These are phyloP conservation scores for Lycia hirtaria DNA, from an alignment of 2,888 invertebrate species.

Conservation along the genomic window DNA sequence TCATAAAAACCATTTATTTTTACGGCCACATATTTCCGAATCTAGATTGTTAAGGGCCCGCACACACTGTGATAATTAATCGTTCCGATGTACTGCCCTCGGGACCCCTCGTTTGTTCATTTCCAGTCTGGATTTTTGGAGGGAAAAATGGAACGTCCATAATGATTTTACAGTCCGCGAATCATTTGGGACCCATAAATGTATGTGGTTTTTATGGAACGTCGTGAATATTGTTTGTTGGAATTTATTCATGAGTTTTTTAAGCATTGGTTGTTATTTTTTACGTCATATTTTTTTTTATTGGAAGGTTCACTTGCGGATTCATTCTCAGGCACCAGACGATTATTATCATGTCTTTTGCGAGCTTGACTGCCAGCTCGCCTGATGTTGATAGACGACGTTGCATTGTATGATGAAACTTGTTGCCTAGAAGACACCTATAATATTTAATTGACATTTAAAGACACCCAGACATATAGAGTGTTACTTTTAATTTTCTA, in stretches of 20 bases:
- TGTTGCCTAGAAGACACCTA: no score
- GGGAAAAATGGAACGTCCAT: conserved; percentile 42
- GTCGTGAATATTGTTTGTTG: conserved; percentile 25
- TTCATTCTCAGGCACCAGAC: neutral
- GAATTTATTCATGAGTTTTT: conserved; percentile 26
- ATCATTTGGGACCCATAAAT: conserved; percentile 46
- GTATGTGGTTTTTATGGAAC: conserved; percentile 34
- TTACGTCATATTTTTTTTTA: neutral
- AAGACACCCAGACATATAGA: no score
- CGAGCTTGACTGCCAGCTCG: no score
- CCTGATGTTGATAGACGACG: no score
- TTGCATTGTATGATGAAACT: no score
- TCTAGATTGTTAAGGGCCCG: conserved; percentile 41
- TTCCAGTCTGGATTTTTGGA: conserved; percentile 43
- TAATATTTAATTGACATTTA: no score
- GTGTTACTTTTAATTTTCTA: no score
- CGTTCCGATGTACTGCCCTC: conserved; percentile 46
- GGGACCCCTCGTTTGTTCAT: conserved; percentile 54
- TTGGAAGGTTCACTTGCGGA: neutral
- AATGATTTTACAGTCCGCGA: conserved; percentile 47
- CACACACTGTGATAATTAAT: conserved; percentile 57
- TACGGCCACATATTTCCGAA: conserved; percentile 32
- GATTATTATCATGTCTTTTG: no score
- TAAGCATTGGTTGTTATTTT: conserved; percentile 8
- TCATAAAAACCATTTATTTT: conserved; percentile 35